Evolutionary conservation across 2,888 invertebrate species (phyloP).

Genomic region (Coecobrya sp.): DNA sequence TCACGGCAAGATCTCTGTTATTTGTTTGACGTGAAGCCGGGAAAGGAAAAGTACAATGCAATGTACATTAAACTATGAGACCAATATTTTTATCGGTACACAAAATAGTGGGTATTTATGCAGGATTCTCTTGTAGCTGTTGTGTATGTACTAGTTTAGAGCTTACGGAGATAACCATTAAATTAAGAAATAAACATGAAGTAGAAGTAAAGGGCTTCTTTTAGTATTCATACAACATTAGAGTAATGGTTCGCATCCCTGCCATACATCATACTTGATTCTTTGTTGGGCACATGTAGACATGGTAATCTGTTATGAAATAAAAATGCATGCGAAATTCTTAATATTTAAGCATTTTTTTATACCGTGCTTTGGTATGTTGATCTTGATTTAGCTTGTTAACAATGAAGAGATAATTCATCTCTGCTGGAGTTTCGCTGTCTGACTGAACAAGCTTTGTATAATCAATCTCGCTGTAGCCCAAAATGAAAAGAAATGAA

Average conservation of each 20-base stretch:
- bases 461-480: too few species aligned
- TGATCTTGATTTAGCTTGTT: too few species aligned
- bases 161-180: constrained; percentile 23
- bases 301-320: too few species aligned
- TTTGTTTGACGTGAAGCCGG: constrained; percentile 20
- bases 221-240: not conserved
- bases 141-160: not conserved
- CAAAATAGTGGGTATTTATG: not conserved
- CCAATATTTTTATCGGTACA: constrained; percentile 25
- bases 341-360: too few species aligned
- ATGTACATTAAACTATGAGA: constrained; percentile 1
- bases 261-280: too few species aligned
- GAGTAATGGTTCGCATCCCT: not conserved
- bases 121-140: not conserved
- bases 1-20: constrained; percentile 24
- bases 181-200: not conserved
- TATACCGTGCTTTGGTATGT: too few species aligned
- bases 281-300: too few species aligned
- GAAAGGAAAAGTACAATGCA: constrained; percentile 8
- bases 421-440: too few species aligned
- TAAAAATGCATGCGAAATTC: too few species aligned
- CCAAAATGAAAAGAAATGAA: too few species aligned
- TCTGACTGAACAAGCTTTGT: too few species aligned
- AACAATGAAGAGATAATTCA: too few species aligned
- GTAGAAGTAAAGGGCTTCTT: not conserved